Evolutionary conservation across 2,113 vertebrate species (phyloP).

Genomic region (Gymnogyps californianus): DNA sequence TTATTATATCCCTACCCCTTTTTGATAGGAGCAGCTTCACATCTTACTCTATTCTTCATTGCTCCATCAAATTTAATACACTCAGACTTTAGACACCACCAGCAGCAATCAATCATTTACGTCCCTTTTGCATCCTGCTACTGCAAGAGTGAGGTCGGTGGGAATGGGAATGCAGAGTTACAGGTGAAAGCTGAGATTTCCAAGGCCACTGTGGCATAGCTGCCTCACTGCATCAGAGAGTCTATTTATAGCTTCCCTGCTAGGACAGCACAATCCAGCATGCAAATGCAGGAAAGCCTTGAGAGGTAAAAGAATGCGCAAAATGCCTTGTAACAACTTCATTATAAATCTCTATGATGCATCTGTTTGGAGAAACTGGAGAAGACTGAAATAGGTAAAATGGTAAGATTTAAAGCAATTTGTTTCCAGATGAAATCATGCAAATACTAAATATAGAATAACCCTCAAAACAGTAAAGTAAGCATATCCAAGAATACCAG

Average conservation of each 20-base stretch:
- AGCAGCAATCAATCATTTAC: conserved; percentile 88
- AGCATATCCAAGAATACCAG: not conserved
- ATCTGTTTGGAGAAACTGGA: not conserved
- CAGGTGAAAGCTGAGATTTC: conserved; percentile 71
- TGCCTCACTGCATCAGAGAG: conserved; percentile 56
- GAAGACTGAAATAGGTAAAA: not conserved
- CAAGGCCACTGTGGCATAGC: conserved; percentile 72
- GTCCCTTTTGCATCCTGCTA: conserved; percentile 68
- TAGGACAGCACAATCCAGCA: conserved; percentile 63
- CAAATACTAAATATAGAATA: not conserved
- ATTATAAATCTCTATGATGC: not conserved
- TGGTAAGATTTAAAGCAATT: not conserved
- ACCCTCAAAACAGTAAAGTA: not conserved
- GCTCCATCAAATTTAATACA: conserved; percentile 81
- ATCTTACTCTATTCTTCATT: conserved; percentile 79
- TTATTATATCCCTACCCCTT: conserved; percentile 66
- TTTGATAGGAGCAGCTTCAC: conserved; percentile 73
- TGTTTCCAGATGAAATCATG: not conserved
- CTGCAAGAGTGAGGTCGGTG: conserved; percentile 48
- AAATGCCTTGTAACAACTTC: conserved; percentile 20
- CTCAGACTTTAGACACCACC: conserved; percentile 87
- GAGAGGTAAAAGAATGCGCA: conserved; percentile 45
- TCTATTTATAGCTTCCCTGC: conserved; percentile 70
- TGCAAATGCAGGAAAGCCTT: conserved; percentile 39
- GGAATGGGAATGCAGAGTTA: conserved; percentile 58